These are phyloP conservation scores for Neomorphus geoffroyi DNA, from an alignment of 2,797 vertebrate genomes.

Conservation along the genomic window DNA sequence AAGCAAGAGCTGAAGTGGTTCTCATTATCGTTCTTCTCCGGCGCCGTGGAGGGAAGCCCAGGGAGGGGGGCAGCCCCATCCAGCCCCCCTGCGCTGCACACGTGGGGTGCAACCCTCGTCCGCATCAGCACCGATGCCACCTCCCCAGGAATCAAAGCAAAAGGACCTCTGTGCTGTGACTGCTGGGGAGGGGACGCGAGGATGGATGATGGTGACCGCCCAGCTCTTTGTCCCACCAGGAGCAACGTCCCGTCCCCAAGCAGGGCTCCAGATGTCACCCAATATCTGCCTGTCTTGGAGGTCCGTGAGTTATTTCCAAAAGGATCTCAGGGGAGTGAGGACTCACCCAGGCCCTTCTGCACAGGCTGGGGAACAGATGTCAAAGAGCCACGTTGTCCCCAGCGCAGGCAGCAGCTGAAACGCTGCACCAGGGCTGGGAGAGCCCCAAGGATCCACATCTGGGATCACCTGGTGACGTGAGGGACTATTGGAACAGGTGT, in stretches of 20 bases:
- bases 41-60: background rate
- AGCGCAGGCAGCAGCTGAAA: background rate
- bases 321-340: background rate
- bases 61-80: background rate
- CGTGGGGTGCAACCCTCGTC: fast-evolving
- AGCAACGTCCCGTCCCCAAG: background rate
- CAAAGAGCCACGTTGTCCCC: fast-evolving
- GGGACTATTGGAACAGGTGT: background rate
- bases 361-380: fast-evolving
- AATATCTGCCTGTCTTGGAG: fast-evolving
- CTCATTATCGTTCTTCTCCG: background rate
- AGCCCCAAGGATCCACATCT: background rate
- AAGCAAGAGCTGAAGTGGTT: fast-evolving
- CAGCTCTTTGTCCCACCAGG: background rate
- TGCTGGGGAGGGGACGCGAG: fast-evolving
- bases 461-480: background rate
- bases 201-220: background rate
- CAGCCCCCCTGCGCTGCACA: fast-evolving
- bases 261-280: background rate
- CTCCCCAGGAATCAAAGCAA: fast-evolving
- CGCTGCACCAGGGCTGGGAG: fast-evolving
- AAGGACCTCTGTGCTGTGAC: background rate
- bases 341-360: background rate
- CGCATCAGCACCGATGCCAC: fast-evolving
- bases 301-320: background rate